Conservation (phyloP, 2,888 invertebrate genomes). For the Nowickia ferox region DNA sequence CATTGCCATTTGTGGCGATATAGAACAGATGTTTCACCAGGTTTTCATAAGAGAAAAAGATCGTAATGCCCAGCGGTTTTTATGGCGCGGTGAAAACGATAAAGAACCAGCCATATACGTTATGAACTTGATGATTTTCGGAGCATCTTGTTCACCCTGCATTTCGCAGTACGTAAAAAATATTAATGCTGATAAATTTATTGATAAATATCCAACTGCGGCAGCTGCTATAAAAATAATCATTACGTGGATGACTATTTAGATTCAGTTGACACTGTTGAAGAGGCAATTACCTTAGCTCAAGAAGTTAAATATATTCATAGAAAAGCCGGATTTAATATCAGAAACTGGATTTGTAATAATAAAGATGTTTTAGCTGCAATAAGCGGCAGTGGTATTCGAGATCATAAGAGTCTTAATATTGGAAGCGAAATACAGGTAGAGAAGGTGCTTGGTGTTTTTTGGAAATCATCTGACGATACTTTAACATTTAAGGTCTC, state of each 20-base stretch:
- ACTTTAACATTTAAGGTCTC: not conserved
- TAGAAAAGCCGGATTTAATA: slow-evolving; percentile 23
- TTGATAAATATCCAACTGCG: too few relatives aligned
- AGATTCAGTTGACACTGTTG: slow-evolving; percentile 42
- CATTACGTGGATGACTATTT: slow-evolving; percentile 45
- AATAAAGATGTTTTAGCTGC: slow-evolving; percentile 24
- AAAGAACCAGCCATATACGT: too few relatives aligned
- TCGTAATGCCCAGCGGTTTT: too few relatives aligned
- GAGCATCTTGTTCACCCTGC: slow-evolving; percentile 14
- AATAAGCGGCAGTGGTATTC: too few relatives aligned
- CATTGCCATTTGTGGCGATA: too few relatives aligned
- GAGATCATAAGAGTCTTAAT: too few relatives aligned
- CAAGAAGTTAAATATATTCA: slow-evolving; percentile 26
- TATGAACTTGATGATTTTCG: not conserved
- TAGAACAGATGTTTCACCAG: too few relatives aligned
- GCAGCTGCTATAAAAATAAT: not conserved
- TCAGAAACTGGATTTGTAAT: slow-evolving; percentile 37
- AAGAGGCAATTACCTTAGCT: slow-evolving; percentile 28
- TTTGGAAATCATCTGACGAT: slow-evolving; percentile 39
- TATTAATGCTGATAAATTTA: slow-evolving; percentile 1
- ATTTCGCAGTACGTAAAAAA: slow-evolving; percentile 44
- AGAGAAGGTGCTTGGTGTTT: too few relatives aligned
- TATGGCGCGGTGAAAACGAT: too few relatives aligned
- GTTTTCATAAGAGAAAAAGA: too few relatives aligned
- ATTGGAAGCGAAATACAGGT: too few relatives aligned